Base-by-base conservation (phyloP, 2,113 vertebrate genomes). In the Cranoglanis bouderius region DNA sequence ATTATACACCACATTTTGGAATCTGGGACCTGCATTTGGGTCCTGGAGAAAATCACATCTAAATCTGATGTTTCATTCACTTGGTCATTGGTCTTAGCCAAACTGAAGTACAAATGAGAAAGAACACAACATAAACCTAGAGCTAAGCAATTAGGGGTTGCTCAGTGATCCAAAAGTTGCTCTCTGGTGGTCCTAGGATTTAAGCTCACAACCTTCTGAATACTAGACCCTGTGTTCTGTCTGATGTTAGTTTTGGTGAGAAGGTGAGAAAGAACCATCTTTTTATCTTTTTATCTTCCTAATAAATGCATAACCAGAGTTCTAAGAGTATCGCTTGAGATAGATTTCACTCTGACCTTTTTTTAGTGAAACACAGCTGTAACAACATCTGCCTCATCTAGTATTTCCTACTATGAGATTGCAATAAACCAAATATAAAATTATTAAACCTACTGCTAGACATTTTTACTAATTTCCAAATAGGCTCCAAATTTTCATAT, bases 311-410 rank as follows among this genome's bases (percentile, higher is more conserved):
- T 75, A 75, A 40, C 35, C 10, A 1, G 38, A 26, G 72, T 9
- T 10, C 38, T 43, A 75, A 14, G 40, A 24, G 74, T 26, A 29
- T 40, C 5, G 40, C 40, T 29, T 77, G 40, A 80, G 40, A 80
- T 21, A 43, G 29, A 32, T 61, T 59, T 86, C 72, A 61, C 26
- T 61, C 6, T 61, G 38, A 72, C n/a, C 9, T 88, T 88, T 88
- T 88, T 53, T 87, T 75, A 51, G 85, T 88, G 51, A 81, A 70
- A 90, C 83, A 53, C 91, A 88, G 59, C 84, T 87, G 18, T 90
- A 78, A 80, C 43, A 77, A 77, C 74, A 77, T 43, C 74, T 51
- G 75, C 29, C 75, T 51, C 75, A n/a, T n/a, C 26, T 80, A 51
- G 14, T 51, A 51, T 80, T 80, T 51, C 75, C 43, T n/a, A 51